These are phyloP conservation scores for Cataglyphis hispanica DNA, from an alignment of 1,140 invertebrate genomes.

Conservation along the genomic window DNA sequence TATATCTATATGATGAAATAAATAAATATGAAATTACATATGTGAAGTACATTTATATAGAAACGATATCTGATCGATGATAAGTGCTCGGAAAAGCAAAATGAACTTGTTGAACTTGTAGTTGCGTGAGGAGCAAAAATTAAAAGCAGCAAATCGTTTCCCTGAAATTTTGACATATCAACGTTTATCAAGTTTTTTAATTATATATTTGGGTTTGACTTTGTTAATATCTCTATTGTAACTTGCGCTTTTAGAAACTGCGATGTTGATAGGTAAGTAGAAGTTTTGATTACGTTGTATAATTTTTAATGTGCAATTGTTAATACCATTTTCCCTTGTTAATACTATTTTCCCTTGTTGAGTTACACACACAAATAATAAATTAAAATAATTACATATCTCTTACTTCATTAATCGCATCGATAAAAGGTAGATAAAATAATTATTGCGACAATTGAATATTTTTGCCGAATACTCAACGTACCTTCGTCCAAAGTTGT, in stretches of 20 bases:
- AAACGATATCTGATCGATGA: background rate
- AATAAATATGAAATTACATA: background rate
- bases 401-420: background rate
- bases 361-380: background rate
- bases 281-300: background rate
- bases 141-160: background rate
- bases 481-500: slow-evolving; percentile 42
- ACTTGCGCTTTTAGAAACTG: background rate
- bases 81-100: background rate
- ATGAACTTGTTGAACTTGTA: slow-evolving; percentile 11
- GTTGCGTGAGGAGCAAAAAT: background rate
- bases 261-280: background rate
- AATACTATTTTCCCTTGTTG: background rate
- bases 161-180: background rate
- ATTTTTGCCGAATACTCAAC: too few species aligned
- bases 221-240: background rate
- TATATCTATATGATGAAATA: background rate
- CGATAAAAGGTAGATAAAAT: background rate
- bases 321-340: slow-evolving; percentile 9
- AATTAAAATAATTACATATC: background rate
- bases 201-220: slow-evolving; percentile 1
- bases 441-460: background rate
- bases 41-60: background rate
- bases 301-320: slow-evolving; percentile 21
- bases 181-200: slow-evolving; percentile 16